Evolutionary conservation across 1,140 invertebrate species (phyloP).

Genomic region (Pachyrhynchus sulphureomaculatus): DNA sequence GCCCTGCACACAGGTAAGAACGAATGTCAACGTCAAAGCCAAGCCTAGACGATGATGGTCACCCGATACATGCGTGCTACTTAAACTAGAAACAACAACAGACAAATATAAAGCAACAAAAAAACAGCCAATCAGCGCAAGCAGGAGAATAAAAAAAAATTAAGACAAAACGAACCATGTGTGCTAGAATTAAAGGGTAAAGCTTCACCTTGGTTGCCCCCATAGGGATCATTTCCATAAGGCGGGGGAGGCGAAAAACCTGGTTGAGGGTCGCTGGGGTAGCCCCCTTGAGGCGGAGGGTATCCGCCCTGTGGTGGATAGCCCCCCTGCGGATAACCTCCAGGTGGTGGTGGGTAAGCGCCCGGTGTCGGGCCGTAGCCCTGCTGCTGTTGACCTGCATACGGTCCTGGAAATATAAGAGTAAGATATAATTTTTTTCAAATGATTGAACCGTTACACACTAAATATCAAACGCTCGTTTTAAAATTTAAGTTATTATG

Average conservation of each 20-base stretch:
- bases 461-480: too few species aligned
- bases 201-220: constrained; percentile 40
- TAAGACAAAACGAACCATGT: constrained; percentile 37
- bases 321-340: constrained; percentile 29
- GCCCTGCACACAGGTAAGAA: too few species aligned
- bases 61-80: too few species aligned
- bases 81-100: too few species aligned
- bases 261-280: constrained; percentile 52
- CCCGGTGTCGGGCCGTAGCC: constrained; percentile 27
- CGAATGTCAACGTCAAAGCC: too few species aligned
- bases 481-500: too few species aligned
- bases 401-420: constrained; percentile 21
- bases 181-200: constrained; percentile 34
- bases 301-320: constrained; percentile 52
- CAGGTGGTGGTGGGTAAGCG: constrained; percentile 31
- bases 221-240: constrained; percentile 12
- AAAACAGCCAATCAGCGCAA: neutral
- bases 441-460: too few species aligned
- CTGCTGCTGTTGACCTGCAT: constrained; percentile 32
- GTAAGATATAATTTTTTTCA: too few species aligned
- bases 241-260: constrained; percentile 36
- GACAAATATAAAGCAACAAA: constrained; percentile 1
- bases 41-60: too few species aligned
- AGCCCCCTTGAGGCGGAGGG: constrained; percentile 52
- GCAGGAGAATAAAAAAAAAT: constrained; percentile 1